Percentiles rank a stretch among this genome's conserved stretches.
Conservation (phyloP, 1,140 invertebrate genomes). For the Antheraea mylitta region DNA sequence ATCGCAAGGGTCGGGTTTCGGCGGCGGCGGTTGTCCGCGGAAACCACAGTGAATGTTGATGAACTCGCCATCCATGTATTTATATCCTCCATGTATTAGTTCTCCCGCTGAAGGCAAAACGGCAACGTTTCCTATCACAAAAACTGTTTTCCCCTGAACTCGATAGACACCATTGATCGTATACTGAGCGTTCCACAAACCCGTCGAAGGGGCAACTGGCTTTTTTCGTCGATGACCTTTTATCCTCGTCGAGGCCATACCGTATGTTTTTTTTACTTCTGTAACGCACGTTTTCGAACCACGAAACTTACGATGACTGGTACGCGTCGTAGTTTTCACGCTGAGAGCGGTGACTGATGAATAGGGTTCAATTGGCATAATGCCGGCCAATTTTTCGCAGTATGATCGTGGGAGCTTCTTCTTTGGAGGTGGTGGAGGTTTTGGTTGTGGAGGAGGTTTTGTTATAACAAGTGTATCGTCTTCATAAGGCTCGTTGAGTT, state of each 20-base stretch:
- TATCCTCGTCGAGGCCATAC: slow-evolving; percentile 32
- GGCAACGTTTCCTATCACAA: slow-evolving; percentile 45
- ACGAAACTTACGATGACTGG: slow-evolving; percentile 30
- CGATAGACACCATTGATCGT: slow-evolving; percentile 52
- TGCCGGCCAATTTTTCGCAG: slow-evolving; percentile 57
- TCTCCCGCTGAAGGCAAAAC: slow-evolving; percentile 49
- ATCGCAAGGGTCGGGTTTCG: slow-evolving; percentile 53
- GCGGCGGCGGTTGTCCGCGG: slow-evolving; percentile 41
- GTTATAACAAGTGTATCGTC: slow-evolving; percentile 47
- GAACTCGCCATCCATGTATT: slow-evolving; percentile 34
- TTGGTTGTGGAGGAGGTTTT: slow-evolving; percentile 47
- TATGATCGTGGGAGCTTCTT: slow-evolving; percentile 45
- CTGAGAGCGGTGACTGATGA: slow-evolving; percentile 39
- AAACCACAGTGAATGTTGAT: slow-evolving; percentile 62
- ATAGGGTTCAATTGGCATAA: slow-evolving; percentile 44
- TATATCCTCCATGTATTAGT: slow-evolving; percentile 60
- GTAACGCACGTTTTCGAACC: slow-evolving; percentile 43
- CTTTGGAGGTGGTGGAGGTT: slow-evolving; percentile 55
- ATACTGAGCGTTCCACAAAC: slow-evolving; percentile 54
- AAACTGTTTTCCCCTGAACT: slow-evolving; percentile 45
- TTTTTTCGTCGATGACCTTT: slow-evolving; percentile 42
- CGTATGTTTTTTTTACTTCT: slow-evolving; percentile 54
- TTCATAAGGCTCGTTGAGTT: slow-evolving; percentile 57
- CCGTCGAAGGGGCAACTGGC: slow-evolving; percentile 47
- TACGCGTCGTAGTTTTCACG: slow-evolving; percentile 40